phyloP scores from a whole-genome alignment of 2,113 vertebrate species.

The Charadrius vociferus region DNA sequence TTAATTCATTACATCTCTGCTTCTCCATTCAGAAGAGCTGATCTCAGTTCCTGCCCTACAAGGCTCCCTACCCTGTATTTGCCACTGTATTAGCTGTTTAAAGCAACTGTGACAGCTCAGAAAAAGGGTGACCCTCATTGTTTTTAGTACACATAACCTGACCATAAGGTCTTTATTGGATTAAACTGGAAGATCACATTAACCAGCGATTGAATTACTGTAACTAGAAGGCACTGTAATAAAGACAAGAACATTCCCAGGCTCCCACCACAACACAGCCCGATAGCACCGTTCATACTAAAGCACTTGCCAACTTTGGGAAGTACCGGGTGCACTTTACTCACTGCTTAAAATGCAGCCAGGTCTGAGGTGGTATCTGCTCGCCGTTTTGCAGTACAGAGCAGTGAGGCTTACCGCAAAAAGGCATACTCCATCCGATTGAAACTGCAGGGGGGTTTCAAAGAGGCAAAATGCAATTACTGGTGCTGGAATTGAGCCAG shows the following conservation, averaged over 20 bases:
- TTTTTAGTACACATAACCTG: slow-evolving; percentile 30
- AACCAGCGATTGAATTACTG: slow-evolving; percentile 60
- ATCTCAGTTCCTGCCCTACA: not conserved
- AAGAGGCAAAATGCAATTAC: slow-evolving; percentile 40
- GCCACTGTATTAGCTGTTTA: not conserved
- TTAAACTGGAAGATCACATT: slow-evolving; percentile 59
- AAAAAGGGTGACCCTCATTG: not conserved
- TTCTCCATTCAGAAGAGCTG: not conserved
- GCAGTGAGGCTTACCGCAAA: not conserved
- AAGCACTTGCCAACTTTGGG: not conserved
- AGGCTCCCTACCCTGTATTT: not conserved
- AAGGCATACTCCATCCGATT: not conserved
- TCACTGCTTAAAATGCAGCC: not conserved
- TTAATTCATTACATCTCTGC: slow-evolving; percentile 13
- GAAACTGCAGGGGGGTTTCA: not conserved
- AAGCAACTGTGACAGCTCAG: not conserved
- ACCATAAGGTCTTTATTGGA: slow-evolving; percentile 63
- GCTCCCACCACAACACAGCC: not conserved
- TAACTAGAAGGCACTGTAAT: slow-evolving; percentile 29
- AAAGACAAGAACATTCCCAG: not conserved
- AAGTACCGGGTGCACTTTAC: not conserved
- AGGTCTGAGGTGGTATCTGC: not conserved
- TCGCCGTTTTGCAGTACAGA: not conserved
- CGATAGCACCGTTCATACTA: not conserved
- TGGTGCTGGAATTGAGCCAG: slow-evolving; percentile 4